Evolutionary conservation across 92 coral and sea anemone genomes (phyloP).

Genomic region (Phymanthus crucifer): DNA sequence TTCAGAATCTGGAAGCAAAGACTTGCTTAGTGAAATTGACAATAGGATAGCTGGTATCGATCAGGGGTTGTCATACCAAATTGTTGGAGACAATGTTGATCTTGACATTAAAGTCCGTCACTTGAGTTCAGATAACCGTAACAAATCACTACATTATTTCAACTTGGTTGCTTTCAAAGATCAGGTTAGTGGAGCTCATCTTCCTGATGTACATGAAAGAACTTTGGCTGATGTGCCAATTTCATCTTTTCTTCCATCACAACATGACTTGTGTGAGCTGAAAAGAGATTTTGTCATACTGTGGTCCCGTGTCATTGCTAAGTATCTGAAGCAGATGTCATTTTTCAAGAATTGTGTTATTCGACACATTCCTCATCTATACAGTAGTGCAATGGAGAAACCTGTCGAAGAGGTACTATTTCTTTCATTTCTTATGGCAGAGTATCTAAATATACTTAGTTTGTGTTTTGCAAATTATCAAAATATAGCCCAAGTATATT

Average conservation of each 20-base stretch:
- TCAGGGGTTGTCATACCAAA: conserved; percentile 29
- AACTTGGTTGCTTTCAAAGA: conserved; percentile 55
- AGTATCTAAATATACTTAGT: too few species aligned
- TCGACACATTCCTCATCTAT: conserved; percentile 63
- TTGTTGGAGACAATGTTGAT: conserved; percentile 59
- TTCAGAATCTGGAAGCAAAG: not conserved
- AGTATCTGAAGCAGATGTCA: conserved; percentile 37
- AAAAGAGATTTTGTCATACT: conserved; percentile 44
- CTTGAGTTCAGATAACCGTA: conserved; percentile 43
- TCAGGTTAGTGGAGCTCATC: conserved; percentile 43
- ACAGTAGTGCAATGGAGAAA: conserved; percentile 47
- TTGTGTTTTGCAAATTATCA: too few species aligned
- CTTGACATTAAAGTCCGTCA: conserved; percentile 48
- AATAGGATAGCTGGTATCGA: not conserved
- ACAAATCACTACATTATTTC: conserved; percentile 55
- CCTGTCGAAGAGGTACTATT: conserved; percentile 54
- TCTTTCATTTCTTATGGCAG: too few species aligned
- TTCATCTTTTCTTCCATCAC: conserved; percentile 43
- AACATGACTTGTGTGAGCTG: conserved; percentile 22
- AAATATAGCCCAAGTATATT: too few species aligned
- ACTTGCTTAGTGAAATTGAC: not conserved
- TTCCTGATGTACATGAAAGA: conserved; percentile 29
- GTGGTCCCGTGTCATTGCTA: conserved; percentile 61
- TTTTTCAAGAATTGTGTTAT: conserved; percentile 37
- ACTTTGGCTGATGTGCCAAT: conserved; percentile 1